Base-by-base conservation (phyloP, 1,140 invertebrate species). In the Musca domestica region DNA sequence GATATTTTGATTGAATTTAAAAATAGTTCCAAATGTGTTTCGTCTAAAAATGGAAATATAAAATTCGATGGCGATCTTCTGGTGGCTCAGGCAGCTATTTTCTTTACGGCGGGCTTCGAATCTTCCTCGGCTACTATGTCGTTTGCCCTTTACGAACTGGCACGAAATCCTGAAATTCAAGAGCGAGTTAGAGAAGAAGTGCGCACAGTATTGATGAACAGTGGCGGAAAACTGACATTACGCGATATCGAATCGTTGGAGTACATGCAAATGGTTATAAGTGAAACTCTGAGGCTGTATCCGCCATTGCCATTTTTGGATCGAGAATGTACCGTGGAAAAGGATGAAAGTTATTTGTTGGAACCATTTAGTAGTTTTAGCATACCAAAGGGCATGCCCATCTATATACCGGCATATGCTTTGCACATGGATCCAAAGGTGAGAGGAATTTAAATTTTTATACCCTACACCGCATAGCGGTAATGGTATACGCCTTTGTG, bases 51-150 rank as follows among this genome's bases (percentile, higher is more conserved):
- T 48, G 70, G 73, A 51, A 67, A 76, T 17, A 48, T 74, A 0
- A 22, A 22, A 17, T 83, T 78, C 46, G 75, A 81, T n/a, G 80
- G 76, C 25, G 77, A 81, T 17, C 69, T 81, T 1, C 64, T 92
- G 3, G 75, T 87, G 1, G 85, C 87, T 0, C 88, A 91, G 71
- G 85, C 86, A 1, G 79, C 88, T 1, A 47, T 89, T 6, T 92
- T 92, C 71, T 89, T 91, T 70, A 78, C 85, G 2, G 91, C 86
- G 64, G 85, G 85, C 4, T 86, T 82, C 65, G 85, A 86, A 69
- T 84, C 85, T 1, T 83, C 84, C 3, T 80, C 84, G 0, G 76
- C 81, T 1, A 82, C 83, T 0, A 79, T 84, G 71, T 72, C 77
- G 0, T 84, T 84, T 73, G 78, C 83, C 15, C 49, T 85, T 17